Conservation (phyloP, 2,113 vertebrate species). For the Silurus glanis region DNA sequence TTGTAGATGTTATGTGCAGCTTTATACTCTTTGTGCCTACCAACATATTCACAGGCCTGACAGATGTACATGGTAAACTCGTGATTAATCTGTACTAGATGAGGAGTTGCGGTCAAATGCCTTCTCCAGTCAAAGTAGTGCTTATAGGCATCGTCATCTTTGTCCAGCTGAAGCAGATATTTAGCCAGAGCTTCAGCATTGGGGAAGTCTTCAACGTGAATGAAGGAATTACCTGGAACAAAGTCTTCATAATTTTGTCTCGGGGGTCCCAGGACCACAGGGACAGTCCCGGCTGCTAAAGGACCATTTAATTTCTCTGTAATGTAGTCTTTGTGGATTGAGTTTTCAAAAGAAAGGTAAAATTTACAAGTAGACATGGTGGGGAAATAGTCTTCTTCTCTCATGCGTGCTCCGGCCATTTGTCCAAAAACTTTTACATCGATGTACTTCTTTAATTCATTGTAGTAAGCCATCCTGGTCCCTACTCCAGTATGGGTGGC, state of each 20-base stretch:
- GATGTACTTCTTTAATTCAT: constrained; percentile 80
- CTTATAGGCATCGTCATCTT: constrained; percentile 78
- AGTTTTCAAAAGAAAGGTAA: constrained; percentile 88
- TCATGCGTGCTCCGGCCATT: constrained; percentile 74
- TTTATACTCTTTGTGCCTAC: constrained; percentile 73
- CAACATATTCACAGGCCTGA: constrained; percentile 79
- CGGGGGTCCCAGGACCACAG: constrained; percentile 81
- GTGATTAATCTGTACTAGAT: constrained; percentile 71
- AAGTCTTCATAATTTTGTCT: constrained; percentile 87
- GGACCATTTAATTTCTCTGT: constrained; percentile 87
- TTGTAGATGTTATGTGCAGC: constrained; percentile 69
- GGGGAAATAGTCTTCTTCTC: constrained; percentile 76
- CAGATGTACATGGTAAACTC: constrained; percentile 67
- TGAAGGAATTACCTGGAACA: constrained; percentile 81
- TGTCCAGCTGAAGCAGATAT: constrained; percentile 78
- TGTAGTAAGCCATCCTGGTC: constrained; percentile 71
- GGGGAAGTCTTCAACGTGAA: constrained; percentile 84
- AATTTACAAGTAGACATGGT: constrained; percentile 85
- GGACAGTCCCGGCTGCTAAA: constrained; percentile 80
- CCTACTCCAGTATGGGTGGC: constrained; percentile 73
- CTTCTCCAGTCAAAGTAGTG: constrained; percentile 83
- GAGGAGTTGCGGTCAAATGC: constrained; percentile 75
- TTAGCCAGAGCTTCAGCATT: constrained; percentile 77
- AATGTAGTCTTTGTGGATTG: constrained; percentile 85
- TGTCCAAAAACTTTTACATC: constrained; percentile 77